Percentiles rank a stretch among this genome's conserved stretches.
phyloP scores from a whole-genome alignment of 2,888 invertebrate species.

The Acrocyrtus sp. region DNA sequence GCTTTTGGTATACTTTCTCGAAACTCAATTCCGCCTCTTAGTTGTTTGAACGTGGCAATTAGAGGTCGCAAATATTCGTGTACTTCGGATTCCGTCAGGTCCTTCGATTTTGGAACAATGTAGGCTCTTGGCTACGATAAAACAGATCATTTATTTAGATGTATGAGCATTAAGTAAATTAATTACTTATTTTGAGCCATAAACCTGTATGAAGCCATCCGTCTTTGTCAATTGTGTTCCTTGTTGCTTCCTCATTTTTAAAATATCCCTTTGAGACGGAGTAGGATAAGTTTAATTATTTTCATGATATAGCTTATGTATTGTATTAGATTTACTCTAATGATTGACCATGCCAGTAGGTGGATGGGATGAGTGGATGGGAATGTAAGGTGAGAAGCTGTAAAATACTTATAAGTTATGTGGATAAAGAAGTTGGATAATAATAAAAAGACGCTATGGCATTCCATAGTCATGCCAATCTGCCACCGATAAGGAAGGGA shows the following conservation, averaged over 20 bases:
- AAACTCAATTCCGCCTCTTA: conserved; percentile 77
- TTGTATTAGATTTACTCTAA: background rate
- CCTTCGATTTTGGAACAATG: conserved; percentile 65
- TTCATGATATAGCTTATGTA: conserved; percentile 69
- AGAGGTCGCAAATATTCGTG: conserved; percentile 46
- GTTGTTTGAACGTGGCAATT: conserved; percentile 71
- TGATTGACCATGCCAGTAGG: too few relatives aligned
- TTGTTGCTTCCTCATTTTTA: conserved; percentile 79
- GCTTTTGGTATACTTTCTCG: conserved; percentile 79
- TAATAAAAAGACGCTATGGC: too few relatives aligned
- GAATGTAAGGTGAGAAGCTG: too few relatives aligned
- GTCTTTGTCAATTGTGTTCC: conserved; percentile 77
- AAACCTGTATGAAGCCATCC: conserved; percentile 82
- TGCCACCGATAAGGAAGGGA: too few relatives aligned
- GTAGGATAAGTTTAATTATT: too few relatives aligned
- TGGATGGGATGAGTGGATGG: too few relatives aligned
- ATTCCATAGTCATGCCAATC: too few relatives aligned
- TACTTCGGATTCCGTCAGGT: conserved; percentile 63
- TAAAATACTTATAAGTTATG: too few relatives aligned
- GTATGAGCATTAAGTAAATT: background rate
- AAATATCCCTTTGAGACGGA: conserved; percentile 84
- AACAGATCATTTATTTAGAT: conserved; percentile 25
- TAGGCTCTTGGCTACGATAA: conserved; percentile 65
- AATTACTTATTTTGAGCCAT: background rate
- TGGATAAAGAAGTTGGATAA: too few relatives aligned